phyloP scores from a whole-genome alignment of 2,888 invertebrate species.

The Ophonus ardosiacus region DNA sequence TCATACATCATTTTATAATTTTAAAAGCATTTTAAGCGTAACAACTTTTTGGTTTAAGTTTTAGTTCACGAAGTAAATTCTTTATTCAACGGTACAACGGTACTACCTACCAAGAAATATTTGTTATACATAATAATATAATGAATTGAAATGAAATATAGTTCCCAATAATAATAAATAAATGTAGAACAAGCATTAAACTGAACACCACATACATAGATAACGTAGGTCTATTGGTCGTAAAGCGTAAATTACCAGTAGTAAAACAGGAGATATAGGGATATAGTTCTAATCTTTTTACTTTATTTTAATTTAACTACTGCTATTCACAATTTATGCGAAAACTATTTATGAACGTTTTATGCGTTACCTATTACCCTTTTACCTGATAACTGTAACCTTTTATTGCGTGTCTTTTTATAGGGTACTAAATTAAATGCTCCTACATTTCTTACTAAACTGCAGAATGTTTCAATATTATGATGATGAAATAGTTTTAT shows the following conservation, averaged over 20 bases:
- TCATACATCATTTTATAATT: no score
- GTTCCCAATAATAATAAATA: constrained; percentile 3
- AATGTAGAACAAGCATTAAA: constrained; percentile 15
- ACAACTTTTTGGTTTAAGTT: no score
- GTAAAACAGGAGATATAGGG: constrained; percentile 15
- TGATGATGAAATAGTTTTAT: background rate
- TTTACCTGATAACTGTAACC: background rate
- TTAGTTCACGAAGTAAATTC: no score
- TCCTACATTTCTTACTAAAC: background rate
- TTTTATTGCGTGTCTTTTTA: background rate
- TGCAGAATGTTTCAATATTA: background rate
- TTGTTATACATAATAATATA: no score
- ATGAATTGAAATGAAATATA: no score
- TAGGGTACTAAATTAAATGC: background rate
- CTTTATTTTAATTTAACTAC: constrained; percentile 16
- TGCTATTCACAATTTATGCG: constrained; percentile 22
- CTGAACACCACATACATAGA: background rate
- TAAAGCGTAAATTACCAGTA: constrained; percentile 30
- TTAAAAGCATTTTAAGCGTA: no score
- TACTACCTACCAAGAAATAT: no score
- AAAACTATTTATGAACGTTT: constrained; percentile 22
- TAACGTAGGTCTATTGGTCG: constrained; percentile 10
- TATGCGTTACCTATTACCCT: constrained; percentile 13
- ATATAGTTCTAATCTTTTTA: constrained; percentile 2
- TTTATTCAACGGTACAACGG: no score